Conservation (phyloP, 2,113 vertebrate genomes). For the Tyto alba region DNA sequence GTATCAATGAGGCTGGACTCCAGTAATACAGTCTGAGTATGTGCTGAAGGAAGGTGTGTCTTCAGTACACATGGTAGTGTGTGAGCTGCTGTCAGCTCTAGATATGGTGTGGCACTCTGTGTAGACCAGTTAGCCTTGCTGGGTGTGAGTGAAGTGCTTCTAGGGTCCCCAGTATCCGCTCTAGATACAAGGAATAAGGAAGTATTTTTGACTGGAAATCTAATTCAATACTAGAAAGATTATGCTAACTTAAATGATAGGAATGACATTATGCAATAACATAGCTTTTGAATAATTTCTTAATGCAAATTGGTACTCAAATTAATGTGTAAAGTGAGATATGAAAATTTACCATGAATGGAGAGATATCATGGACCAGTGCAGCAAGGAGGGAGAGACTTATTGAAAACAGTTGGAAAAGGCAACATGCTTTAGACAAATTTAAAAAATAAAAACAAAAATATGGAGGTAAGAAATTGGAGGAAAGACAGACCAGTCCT, state of each 20-base stretch:
- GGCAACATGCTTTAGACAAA: not conserved
- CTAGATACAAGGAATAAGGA: not conserved
- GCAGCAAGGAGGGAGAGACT: not conserved
- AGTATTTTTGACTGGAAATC: not conserved
- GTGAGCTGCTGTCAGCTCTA: not conserved
- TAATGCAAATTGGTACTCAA: not conserved
- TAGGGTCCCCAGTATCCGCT: not conserved
- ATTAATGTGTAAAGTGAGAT: not conserved
- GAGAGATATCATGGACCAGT: not conserved
- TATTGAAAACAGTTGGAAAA: not conserved
- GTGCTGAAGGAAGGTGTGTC: not conserved
- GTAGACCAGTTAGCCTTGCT: not conserved
- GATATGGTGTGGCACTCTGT: fast-evolving
- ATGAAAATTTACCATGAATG: not conserved
- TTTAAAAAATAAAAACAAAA: not conserved
- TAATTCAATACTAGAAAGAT: not conserved
- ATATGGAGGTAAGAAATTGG: not conserved
- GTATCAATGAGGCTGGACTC: not conserved
- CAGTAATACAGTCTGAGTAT: not conserved
- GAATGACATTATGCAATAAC: not conserved
- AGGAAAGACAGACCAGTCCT: not conserved
- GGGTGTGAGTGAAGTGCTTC: not conserved
- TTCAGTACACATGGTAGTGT: too few relatives aligned
- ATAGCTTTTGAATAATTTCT: not conserved
- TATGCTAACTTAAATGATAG: not conserved